Evolutionary conservation across 2,888 invertebrate genomes (phyloP).

Genomic region (Leptothorax acervorum): DNA sequence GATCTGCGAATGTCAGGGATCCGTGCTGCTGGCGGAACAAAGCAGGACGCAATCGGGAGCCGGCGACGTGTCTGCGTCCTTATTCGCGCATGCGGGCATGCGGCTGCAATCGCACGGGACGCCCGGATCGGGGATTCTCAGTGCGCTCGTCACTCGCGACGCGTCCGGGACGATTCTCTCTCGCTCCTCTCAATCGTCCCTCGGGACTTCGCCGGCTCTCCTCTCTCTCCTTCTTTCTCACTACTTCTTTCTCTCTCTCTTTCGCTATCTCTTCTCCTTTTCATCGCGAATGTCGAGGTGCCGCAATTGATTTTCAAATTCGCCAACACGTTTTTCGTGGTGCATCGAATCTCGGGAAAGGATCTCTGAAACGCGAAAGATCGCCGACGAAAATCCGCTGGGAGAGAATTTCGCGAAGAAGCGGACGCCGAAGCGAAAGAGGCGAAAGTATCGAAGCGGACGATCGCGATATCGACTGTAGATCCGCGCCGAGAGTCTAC

Average conservation of each 20-base stretch:
- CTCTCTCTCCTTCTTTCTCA: not conserved
- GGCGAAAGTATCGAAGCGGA: not conserved
- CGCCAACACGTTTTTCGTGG: not conserved
- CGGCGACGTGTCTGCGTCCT: constrained; percentile 36
- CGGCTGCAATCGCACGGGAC: constrained; percentile 76
- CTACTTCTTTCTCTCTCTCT: not conserved
- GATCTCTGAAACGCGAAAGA: not conserved
- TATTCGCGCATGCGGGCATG: constrained; percentile 74
- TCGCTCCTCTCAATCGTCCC: constrained; percentile 50
- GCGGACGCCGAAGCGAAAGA: not conserved
- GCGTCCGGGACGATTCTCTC: constrained; percentile 74
- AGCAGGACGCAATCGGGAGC: constrained; percentile 34
- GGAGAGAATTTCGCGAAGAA: not conserved
- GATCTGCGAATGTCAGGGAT: constrained; percentile 19
- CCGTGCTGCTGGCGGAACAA: constrained; percentile 3
- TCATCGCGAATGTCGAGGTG: not conserved
- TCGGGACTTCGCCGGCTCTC: constrained; percentile 63
- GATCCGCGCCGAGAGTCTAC: not conserved
- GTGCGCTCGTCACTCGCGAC: constrained; percentile 81
- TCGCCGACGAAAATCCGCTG: not conserved
- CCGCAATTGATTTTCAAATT: constrained; percentile 19
- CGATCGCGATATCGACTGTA: constrained; percentile 6
- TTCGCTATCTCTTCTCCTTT: not conserved
- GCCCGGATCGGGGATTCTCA: constrained; percentile 79
- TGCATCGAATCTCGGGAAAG: not conserved